Conservation (phyloP, 1,140 invertebrate genomes). For the Nixonia krombeini region DNA sequence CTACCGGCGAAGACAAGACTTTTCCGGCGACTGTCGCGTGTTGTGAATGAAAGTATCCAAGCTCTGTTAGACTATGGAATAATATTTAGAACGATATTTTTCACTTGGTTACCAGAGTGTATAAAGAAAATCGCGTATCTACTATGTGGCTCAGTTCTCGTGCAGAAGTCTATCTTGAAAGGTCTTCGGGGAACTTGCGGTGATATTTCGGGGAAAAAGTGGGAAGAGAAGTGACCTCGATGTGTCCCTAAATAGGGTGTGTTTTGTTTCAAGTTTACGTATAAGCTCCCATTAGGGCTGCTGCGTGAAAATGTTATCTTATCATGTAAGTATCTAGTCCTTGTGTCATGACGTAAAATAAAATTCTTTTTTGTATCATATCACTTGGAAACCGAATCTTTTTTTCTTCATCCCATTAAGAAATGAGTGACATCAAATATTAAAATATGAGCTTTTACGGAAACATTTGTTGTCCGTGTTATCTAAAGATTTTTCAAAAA, state of each 20-base stretch:
- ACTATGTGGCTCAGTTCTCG: conserved; percentile 70
- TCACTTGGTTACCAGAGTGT: conserved; percentile 72
- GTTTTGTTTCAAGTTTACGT: conserved; percentile 28
- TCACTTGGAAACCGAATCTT: too few relatives aligned
- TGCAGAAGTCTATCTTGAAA: conserved; percentile 54
- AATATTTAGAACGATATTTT: conserved; percentile 74
- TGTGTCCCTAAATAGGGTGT: conserved; percentile 53
- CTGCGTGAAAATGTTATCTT: conserved; percentile 53
- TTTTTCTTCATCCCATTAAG: too few relatives aligned
- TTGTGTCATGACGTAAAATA: too few relatives aligned
- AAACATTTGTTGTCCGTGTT: too few relatives aligned
- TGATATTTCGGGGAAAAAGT: conserved; percentile 12
- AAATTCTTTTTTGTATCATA: too few relatives aligned
- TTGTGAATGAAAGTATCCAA: conserved; percentile 71
- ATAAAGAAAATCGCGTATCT: conserved; percentile 73
- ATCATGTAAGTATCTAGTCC: conserved; percentile 61
- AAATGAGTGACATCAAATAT: too few relatives aligned
- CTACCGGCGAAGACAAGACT: conserved; percentile 59
- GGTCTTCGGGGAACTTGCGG: conserved; percentile 38
- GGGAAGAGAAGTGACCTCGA: conserved; percentile 43
- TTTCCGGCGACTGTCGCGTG: conserved; percentile 65
- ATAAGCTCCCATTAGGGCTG: conserved; percentile 17
- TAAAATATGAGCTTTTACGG: too few relatives aligned
- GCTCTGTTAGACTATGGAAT: conserved; percentile 59
- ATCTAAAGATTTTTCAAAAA: too few relatives aligned